Evolutionary conservation across 2,113 vertebrate species (phyloP).

Genomic region (Cryptotis parvus): DNA sequence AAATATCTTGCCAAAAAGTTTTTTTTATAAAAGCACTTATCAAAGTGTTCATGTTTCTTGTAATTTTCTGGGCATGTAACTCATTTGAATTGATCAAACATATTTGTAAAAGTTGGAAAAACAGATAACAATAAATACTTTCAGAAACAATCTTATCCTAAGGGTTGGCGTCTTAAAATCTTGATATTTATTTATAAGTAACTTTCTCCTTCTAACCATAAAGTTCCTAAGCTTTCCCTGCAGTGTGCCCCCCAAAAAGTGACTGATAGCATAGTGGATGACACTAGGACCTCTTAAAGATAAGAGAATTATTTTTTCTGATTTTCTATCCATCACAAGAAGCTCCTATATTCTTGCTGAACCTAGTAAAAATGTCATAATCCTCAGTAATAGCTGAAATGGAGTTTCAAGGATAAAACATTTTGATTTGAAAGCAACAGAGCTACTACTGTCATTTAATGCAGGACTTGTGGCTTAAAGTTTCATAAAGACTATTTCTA

Average conservation of each 20-base stretch:
- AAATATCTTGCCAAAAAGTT: background rate
- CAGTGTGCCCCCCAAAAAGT: no score
- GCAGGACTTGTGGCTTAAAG: background rate
- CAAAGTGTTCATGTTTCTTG: no score
- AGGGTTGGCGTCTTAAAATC: background rate
- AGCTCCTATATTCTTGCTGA: background rate
- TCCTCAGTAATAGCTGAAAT: background rate
- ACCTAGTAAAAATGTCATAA: background rate
- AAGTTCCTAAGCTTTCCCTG: no score
- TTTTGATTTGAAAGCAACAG: background rate
- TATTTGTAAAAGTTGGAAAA: conserved; percentile 15
- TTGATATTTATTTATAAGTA: background rate
- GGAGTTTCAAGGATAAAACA: background rate
- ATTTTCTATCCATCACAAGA: background rate
- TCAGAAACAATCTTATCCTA: background rate
- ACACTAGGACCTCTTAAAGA: background rate
- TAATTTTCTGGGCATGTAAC: background rate
- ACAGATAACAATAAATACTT: background rate
- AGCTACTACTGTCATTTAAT: background rate
- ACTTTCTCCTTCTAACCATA: no score
- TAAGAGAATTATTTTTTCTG: background rate
- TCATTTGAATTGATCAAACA: background rate
- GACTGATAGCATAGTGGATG: background rate
- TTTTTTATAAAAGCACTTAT: no score
- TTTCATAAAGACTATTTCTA: background rate